phyloP scores from a whole-genome alignment of 2,888 invertebrate genomes.

The Eupithecia tripunctaria region DNA sequence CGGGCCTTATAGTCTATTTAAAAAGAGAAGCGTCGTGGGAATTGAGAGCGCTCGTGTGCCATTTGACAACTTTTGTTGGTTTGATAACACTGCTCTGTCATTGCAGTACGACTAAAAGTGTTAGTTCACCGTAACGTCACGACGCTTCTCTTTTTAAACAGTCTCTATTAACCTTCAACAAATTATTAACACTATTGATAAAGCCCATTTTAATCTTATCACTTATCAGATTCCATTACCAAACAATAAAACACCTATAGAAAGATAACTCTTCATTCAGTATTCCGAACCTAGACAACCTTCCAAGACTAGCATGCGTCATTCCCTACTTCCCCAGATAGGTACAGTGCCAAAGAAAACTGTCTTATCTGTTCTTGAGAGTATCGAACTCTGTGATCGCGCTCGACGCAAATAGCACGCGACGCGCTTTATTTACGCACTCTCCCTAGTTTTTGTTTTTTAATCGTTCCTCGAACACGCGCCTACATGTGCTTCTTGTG shows the following conservation, averaged over 20 bases:
- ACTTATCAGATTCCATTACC: neutral
- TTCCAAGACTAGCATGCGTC: neutral
- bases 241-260: neutral
- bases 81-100: too few species aligned
- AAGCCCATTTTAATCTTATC: neutral
- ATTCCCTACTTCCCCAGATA: slow-evolving; percentile 3
- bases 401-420: slow-evolving; percentile 73
- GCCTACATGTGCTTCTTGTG: slow-evolving; percentile 24
- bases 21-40: too few species aligned
- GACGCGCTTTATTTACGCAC: slow-evolving; percentile 69
- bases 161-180: too few species aligned
- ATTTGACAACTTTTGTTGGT: too few species aligned
- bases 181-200: neutral
- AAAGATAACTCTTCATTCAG: neutral
- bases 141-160: too few species aligned
- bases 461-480: slow-evolving; percentile 51
- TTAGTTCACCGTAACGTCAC: too few species aligned
- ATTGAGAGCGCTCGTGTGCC: too few species aligned
- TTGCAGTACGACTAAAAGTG: too few species aligned
- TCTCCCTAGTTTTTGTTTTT: slow-evolving; percentile 66
- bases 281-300: slow-evolving; percentile 1
- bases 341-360: neutral
- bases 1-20: too few species aligned
- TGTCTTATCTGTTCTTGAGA: slow-evolving; percentile 44
- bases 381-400: slow-evolving; percentile 48